Conservation (phyloP, 2,888 invertebrate species). For the Aricia artaxerxes region DNA sequence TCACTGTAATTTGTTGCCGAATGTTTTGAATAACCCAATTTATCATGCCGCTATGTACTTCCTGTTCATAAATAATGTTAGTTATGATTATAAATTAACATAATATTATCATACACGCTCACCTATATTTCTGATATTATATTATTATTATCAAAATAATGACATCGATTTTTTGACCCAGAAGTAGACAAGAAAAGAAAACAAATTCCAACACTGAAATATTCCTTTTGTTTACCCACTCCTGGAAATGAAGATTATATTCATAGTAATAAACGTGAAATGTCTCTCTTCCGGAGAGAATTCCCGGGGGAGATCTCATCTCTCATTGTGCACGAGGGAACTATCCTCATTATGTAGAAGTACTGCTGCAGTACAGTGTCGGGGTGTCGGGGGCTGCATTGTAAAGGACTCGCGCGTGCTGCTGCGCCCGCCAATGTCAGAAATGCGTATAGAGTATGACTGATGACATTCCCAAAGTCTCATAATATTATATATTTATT, state of each 20-base stretch:
- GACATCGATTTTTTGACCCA: no score
- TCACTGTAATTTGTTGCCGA: not conserved
- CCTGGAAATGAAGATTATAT: not conserved
- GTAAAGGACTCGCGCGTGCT: not conserved
- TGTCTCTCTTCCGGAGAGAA: not conserved
- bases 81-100: not conserved
- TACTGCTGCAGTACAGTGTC: not conserved
- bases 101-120: not conserved
- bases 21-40: not conserved
- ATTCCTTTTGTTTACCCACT: not conserved
- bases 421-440: not conserved
- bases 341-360: not conserved
- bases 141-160: no score
- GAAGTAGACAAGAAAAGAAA: no score
- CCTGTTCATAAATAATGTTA: not conserved
- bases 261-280: not conserved
- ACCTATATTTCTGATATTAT: no score
- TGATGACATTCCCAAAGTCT: not conserved
- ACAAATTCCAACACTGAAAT: not conserved
- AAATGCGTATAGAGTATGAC: not conserved
- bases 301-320: not conserved
- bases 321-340: conserved; percentile 2
- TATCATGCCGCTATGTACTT: not conserved
- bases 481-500: no score
- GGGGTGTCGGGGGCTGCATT: not conserved